Evolutionary conservation across 2,888 invertebrate species (phyloP).

Genomic region (Celastrina argiolus): DNA sequence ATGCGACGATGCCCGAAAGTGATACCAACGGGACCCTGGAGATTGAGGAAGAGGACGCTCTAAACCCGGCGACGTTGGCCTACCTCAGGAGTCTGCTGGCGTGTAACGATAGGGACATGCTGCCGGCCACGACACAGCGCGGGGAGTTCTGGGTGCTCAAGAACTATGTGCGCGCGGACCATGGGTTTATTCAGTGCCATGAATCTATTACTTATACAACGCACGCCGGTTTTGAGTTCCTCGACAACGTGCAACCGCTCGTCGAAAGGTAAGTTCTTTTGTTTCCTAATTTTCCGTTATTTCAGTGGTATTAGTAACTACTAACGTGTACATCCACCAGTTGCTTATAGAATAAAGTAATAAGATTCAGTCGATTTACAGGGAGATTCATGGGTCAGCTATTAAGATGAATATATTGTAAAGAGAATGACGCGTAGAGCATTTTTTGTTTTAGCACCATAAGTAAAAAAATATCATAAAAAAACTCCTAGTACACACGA

Average conservation of each 20-base stretch:
- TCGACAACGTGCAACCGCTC: constrained; percentile 91
- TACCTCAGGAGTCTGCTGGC: constrained; percentile 70
- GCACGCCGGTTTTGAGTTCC: constrained; percentile 93
- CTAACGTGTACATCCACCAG: no score
- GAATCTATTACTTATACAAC: constrained; percentile 94
- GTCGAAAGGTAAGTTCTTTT: constrained; percentile 79
- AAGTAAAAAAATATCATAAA: no score
- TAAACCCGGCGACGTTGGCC: constrained; percentile 56
- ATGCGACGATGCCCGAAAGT: constrained; percentile 52
- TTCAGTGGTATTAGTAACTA: no score
- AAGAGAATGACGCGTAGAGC: no score
- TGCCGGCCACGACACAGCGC: constrained; percentile 81
- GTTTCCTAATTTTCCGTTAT: background rate
- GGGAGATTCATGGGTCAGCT: no score
- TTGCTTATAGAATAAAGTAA: no score
- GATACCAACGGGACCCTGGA: constrained; percentile 58
- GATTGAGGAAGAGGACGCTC: constrained; percentile 57
- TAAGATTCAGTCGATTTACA: no score
- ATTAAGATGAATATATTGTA: no score
- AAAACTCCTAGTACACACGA: no score
- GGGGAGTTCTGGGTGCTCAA: constrained; percentile 93
- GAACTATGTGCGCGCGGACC: constrained; percentile 88
- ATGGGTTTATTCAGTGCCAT: constrained; percentile 83
- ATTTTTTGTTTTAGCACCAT: no score
- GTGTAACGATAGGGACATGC: constrained; percentile 81